A percentile compares a stretch with the other conserved stretches of the same genome.
Evolutionary conservation across 2,888 invertebrate genomes (phyloP).

Genomic region (Stenurella melanura): DNA sequence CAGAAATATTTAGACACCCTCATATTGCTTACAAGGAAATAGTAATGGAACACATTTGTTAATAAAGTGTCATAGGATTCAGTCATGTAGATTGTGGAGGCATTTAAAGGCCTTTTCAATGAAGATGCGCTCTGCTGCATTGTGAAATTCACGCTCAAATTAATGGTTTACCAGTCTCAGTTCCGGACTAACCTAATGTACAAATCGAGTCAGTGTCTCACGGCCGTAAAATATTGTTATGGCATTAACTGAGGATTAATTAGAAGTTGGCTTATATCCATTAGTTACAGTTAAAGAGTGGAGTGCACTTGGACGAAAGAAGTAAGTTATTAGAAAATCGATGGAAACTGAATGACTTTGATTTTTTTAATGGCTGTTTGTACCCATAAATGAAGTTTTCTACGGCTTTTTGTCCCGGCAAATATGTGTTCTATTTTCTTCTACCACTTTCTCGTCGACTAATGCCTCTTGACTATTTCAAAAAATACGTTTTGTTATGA

Average conservation of each 20-base stretch:
- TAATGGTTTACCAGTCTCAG: constrained; percentile 16
- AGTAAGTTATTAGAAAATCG: no score
- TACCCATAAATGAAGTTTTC: no score
- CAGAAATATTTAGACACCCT: background rate
- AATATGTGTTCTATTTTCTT: no score
- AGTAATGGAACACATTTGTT: background rate
- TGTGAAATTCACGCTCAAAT: constrained; percentile 12
- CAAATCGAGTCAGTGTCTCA: constrained; percentile 13
- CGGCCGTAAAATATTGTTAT: constrained; percentile 11
- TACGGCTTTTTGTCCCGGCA: no score
- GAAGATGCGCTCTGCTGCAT: background rate
- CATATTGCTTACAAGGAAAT: background rate
- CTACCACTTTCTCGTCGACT: no score
- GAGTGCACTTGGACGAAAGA: no score
- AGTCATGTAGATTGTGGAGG: background rate
- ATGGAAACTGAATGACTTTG: no score
- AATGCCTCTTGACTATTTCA: no score
- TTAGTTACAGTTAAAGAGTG: background rate
- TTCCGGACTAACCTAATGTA: constrained; percentile 21
- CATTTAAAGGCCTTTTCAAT: background rate
- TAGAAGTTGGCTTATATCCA: background rate
- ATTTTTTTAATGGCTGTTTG: no score
- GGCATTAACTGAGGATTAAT: background rate
- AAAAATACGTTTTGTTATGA: no score
- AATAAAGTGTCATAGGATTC: background rate